Conservation (phyloP, 1,140 invertebrate species). For the Drosophila ohnishii region DNA sequence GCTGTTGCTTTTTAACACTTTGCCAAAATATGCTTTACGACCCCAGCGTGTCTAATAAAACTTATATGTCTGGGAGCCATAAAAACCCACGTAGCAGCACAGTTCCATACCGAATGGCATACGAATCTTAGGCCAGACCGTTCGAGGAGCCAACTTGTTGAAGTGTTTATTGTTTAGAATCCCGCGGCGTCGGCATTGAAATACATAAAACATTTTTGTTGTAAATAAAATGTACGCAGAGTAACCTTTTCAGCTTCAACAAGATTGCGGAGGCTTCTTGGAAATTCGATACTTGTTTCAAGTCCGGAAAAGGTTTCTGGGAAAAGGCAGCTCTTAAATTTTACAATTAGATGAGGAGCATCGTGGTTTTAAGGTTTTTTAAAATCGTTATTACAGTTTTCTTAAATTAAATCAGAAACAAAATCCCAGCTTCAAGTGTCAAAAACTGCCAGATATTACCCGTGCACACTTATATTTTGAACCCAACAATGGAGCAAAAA, state of each 20-base stretch:
- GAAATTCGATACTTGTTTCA: constrained; percentile 3
- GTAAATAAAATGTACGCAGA: constrained; percentile 29
- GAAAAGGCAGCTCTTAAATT: not conserved
- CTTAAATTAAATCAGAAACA: not conserved
- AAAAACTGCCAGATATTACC: not conserved
- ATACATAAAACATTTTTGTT: constrained; percentile 57
- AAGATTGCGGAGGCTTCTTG: not conserved
- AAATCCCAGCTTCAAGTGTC: not conserved
- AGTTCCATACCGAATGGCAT: constrained; percentile 21
- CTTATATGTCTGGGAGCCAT: constrained; percentile 49
- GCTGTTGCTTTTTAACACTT: constrained; percentile 34
- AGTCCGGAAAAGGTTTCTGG: not conserved
- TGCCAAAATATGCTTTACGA: constrained; percentile 56
- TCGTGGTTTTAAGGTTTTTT: not conserved
- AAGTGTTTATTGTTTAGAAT: constrained; percentile 66
- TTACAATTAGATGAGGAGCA: not conserved
- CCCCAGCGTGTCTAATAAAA: constrained; percentile 64
- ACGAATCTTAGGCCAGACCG: constrained; percentile 21
- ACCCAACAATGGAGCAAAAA: not conserved
- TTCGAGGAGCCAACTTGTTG: constrained; percentile 58
- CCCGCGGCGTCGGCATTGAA: constrained; percentile 39
- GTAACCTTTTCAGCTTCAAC: constrained; percentile 6
- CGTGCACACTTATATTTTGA: constrained; percentile 9
- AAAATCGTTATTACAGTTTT: not conserved
- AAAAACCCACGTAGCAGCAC: constrained; percentile 39